Conservation (phyloP, 2,888 invertebrate species). For the Chaetoderma sp. region DNA sequence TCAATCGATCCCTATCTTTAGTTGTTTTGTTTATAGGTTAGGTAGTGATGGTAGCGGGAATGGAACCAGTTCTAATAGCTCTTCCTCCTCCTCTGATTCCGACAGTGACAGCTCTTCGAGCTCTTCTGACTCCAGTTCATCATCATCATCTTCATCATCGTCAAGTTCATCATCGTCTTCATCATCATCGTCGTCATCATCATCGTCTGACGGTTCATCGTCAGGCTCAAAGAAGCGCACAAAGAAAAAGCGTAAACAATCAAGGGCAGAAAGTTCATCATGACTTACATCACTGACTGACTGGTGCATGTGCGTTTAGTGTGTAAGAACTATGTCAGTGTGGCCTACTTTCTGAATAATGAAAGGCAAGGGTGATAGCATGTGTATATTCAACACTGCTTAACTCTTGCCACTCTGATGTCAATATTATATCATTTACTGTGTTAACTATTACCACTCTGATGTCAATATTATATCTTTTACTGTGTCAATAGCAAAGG, state of each 20-base stretch:
- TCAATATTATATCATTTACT: no score
- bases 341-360: no score
- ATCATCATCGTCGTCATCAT: constrained; percentile 31
- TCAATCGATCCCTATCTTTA: no score
- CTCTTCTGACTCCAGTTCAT: constrained; percentile 5
- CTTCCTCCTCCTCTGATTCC: constrained; percentile 22
- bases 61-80: constrained; percentile 6
- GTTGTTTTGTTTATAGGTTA: no score
- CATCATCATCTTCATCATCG: constrained; percentile 30
- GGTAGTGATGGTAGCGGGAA: constrained; percentile 36
- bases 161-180: constrained; percentile 21
- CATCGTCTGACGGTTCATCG: constrained; percentile 29
- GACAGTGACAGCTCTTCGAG: constrained; percentile 23
- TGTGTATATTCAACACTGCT: no score
- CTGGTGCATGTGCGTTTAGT: neutral
- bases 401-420: no score
- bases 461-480: no score
- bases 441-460: no score
- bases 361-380: no score
- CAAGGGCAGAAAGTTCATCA: neutral
- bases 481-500: no score
- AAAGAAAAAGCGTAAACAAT: neutral
- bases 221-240: constrained; percentile 18
- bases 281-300: neutral
- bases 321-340: no score